These are phyloP conservation scores for Diplosoma virens DNA, from an alignment of 23 tunicate genomes.

Conservation along the genomic window DNA sequence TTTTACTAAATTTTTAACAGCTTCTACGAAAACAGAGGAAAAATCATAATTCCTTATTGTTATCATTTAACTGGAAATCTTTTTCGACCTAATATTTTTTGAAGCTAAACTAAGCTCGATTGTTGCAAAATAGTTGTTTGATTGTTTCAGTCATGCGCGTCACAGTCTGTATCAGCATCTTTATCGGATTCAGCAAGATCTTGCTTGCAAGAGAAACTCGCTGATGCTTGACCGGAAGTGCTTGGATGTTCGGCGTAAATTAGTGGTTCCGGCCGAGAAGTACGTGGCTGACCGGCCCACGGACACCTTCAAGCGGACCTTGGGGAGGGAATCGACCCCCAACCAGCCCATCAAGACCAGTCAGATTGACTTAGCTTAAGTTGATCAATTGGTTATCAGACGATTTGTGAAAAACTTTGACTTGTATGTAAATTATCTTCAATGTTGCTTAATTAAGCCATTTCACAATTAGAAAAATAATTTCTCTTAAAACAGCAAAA, in stretches of 20 bases:
- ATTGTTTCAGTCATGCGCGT: constrained; percentile 79
- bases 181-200: constrained; percentile 79
- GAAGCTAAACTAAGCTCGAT: not conserved
- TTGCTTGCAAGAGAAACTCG: constrained; percentile 87
- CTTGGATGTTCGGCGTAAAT: constrained; percentile 75
- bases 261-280: constrained; percentile 86
- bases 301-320: constrained; percentile 79
- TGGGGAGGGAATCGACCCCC: constrained; percentile 73
- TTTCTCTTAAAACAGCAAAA: too few relatives aligned
- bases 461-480: too few relatives aligned
- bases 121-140: not conserved
- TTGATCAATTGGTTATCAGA: not conserved
- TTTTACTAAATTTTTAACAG: too few relatives aligned
- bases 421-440: too few relatives aligned
- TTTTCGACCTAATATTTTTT: too few relatives aligned
- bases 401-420: not conserved
- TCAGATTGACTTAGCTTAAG: constrained; percentile 71
- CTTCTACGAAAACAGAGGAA: too few relatives aligned
- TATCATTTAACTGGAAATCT: too few relatives aligned
- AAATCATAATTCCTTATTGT: too few relatives aligned
- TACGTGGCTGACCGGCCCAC: constrained; percentile 70
- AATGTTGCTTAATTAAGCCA: too few relatives aligned
- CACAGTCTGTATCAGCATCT: constrained; percentile 72
- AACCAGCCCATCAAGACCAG: constrained; percentile 69
- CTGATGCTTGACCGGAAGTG: constrained; percentile 76